phyloP scores from a whole-genome alignment of 2,797 vertebrate genomes.

The Muscicapa comitata region DNA sequence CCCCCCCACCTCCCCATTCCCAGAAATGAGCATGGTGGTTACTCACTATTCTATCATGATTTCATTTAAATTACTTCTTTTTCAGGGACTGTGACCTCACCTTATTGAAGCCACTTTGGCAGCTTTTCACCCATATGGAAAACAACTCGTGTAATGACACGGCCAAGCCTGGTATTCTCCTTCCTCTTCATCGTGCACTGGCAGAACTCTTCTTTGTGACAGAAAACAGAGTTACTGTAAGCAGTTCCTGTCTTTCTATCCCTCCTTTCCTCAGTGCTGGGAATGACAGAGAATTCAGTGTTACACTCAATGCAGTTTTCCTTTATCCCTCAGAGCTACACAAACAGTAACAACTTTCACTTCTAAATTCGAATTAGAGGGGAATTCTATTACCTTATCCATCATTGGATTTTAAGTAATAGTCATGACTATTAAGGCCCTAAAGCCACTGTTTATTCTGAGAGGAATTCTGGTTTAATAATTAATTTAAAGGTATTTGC shows the following conservation, averaged over 20 bases:
- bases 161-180: constrained; percentile 85
- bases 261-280: not conserved
- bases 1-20: rapidly evolving
- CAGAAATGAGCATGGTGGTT: not conserved
- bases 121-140: constrained; percentile 92
- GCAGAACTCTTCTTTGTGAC: constrained; percentile 96
- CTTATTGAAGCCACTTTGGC: constrained; percentile 92
- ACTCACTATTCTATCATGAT: not conserved
- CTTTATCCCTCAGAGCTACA: not conserved
- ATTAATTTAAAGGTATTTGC: not conserved
- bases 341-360: not conserved
- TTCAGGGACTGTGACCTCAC: constrained; percentile 89
- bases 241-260: not conserved
- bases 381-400: not conserved
- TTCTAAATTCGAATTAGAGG: not conserved
- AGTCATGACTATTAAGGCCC: not conserved
- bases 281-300: not conserved
- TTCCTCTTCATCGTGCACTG: constrained; percentile 92
- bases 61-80: not conserved
- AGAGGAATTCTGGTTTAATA: not conserved
- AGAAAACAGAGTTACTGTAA: constrained; percentile 89
- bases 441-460: not conserved
- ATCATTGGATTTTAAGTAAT: not conserved
- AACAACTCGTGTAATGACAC: constrained; percentile 82
- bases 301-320: not conserved